These are phyloP conservation scores for Nothoprocta perdicaria DNA, from an alignment of 2,113 vertebrate genomes.

Conservation along the genomic window DNA sequence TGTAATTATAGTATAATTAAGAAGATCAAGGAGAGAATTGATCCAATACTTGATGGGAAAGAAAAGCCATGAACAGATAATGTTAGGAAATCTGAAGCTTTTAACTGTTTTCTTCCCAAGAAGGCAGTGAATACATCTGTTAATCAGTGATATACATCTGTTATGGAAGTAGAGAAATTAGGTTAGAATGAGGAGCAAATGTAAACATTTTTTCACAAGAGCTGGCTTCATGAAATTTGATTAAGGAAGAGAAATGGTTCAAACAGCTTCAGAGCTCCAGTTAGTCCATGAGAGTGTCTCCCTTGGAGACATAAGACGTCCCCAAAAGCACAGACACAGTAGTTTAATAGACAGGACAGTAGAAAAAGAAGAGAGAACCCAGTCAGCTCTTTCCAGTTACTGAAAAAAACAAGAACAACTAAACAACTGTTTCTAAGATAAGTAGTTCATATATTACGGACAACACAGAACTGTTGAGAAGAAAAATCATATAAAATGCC, in stretches of 20 bases:
- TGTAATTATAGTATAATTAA: background rate
- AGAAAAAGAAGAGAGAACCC: background rate
- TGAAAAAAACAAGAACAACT: background rate
- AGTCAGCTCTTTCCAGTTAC: background rate
- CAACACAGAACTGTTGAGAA: background rate
- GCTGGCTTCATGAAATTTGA: background rate
- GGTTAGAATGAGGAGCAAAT: background rate
- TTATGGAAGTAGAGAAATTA: background rate
- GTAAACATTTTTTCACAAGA: background rate
- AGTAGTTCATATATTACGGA: background rate
- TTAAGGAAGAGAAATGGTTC: background rate
- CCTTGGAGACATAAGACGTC: background rate
- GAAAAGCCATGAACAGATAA: background rate
- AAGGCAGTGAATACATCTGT: no score
- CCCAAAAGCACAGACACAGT: background rate
- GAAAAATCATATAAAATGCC: background rate
- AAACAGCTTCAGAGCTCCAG: background rate
- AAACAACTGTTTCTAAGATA: background rate
- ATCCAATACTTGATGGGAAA: background rate
- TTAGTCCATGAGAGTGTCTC: background rate
- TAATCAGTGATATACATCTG: no score
- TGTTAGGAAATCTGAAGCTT: background rate
- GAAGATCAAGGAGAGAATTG: background rate
- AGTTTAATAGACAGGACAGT: background rate
- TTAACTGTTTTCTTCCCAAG: background rate